A percentile compares a stretch with the other conserved stretches of the same genome.
Conservation (phyloP, 2,797 vertebrate genomes). For the Microctenopoma lineatum region DNA sequence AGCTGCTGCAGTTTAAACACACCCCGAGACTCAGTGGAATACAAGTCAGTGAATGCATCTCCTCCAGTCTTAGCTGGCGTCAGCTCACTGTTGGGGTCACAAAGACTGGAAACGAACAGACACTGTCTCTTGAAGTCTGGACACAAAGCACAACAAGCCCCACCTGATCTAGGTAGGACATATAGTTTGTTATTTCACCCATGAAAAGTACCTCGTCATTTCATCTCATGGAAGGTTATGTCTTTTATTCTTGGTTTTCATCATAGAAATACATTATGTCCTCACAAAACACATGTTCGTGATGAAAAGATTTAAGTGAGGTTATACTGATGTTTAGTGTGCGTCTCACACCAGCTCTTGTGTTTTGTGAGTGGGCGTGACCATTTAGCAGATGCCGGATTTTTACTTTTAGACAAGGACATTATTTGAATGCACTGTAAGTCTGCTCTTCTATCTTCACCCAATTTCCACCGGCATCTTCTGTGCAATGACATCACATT, state of each 20-base stretch:
- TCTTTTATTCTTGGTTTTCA: not conserved
- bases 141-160: constrained; percentile 66
- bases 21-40: constrained; percentile 52
- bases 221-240: constrained; percentile 5
- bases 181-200: constrained; percentile 12
- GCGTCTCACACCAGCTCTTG: not conserved
- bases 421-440: not conserved
- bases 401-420: constrained; percentile 3
- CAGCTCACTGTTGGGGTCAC: constrained; percentile 43
- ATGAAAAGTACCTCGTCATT: constrained; percentile 1
- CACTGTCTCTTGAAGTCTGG: constrained; percentile 60
- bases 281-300: not conserved
- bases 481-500: constrained; percentile 40
- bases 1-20: constrained; percentile 42
- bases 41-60: constrained; percentile 51
- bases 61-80: constrained; percentile 27
- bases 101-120: constrained; percentile 50
- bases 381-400: not conserved
- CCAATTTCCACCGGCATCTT: constrained; percentile 11
- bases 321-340: not conserved
- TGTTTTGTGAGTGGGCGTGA: constrained; percentile 2
- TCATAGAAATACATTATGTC: not conserved
- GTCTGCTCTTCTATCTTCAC: not conserved
- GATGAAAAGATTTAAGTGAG: not conserved
- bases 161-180: constrained; percentile 80